These are phyloP conservation scores for Paracyclopina nana DNA, from an alignment of 1,140 invertebrate genomes.

Conservation along the genomic window DNA sequence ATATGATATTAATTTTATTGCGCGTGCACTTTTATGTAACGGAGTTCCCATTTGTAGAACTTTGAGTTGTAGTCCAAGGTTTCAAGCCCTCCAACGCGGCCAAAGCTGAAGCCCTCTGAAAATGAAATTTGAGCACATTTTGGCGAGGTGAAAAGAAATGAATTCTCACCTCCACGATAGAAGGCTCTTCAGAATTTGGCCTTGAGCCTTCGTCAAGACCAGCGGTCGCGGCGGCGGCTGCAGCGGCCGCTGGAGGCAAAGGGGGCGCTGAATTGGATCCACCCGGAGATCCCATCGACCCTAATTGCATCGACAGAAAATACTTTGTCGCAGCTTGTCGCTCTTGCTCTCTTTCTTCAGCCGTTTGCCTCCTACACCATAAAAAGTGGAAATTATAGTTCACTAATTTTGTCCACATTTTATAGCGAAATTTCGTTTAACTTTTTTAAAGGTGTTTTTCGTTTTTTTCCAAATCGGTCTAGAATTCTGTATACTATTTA, in stretches of 20 bases:
- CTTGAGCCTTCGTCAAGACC: too few relatives aligned
- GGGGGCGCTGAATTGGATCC: too few relatives aligned
- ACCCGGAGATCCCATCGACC: neutral
- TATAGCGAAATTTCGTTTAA: neutral
- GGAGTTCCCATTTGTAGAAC: too few relatives aligned
- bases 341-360: constrained; percentile 88
- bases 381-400: constrained; percentile 17
- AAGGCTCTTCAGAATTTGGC: too few relatives aligned
- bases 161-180: too few relatives aligned
- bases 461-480: neutral
- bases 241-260: too few relatives aligned
- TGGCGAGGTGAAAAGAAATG: too few relatives aligned
- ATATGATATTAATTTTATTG: too few relatives aligned
- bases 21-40: too few relatives aligned
- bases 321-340: constrained; percentile 83
- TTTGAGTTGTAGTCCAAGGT: neutral
- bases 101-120: neutral
- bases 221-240: too few relatives aligned
- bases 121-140: too few relatives aligned
- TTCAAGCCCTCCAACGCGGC: neutral
- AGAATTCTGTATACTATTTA: neutral
- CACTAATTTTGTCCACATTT: neutral
- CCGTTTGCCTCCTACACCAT: constrained; percentile 70
- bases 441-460: neutral
- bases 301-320: constrained; percentile 84